Evolutionary conservation across 2,113 vertebrate genomes (phyloP), one percentile per base, ranked within the genome.

Genomic region (Ranitomeya variabilis): DNA sequence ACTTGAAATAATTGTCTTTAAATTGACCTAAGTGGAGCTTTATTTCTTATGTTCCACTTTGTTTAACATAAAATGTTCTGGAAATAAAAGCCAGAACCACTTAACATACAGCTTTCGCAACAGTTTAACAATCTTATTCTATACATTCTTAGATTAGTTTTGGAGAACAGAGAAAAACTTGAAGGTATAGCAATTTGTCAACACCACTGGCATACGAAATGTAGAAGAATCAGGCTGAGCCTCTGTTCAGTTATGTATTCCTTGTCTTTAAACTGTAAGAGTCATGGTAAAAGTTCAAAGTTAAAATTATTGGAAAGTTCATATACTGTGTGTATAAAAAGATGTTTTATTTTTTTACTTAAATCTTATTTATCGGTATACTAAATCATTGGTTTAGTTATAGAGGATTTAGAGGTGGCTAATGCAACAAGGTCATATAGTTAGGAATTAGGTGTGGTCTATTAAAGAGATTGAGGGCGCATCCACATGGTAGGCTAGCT

Each of bases 11-110:
- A 82, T 80, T 81, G 81, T 71, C 86, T 87, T 82, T 87, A 71
- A 87, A 87, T 81, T 87, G 86, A 81, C 78, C 87, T 83, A 84
- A 78, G 60, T 84, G 73, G 66, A 62, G 87, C 57, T 83, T 88
- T 83, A 60, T 83, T 82, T 82, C 59, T 74, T 74, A 88, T 62
- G 87, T 74, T 83, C 79, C 57, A 78, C 67, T 69, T 88, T 83
- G 67, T 82, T 74, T 76, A 88, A 73, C 80, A 83, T 69, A 66
- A 88, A 23, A 71, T 64, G 80, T 83, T 83, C 81, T 83, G 37
- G 71, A 62, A 83, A 88, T 52, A 89, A 84, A 84, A 89, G 59
- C 73, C 55, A 82, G 66, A 8, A 74, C 62, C 55, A 82, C 80
- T 88, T 74, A 71, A 59, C 66, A 57, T 45, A 79, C 67, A 60